Percentiles rank a stretch among this genome's conserved stretches.
These are phyloP conservation scores for Ophonus ardosiacus DNA, from an alignment of 2,888 invertebrate species.

Conservation along the genomic window DNA sequence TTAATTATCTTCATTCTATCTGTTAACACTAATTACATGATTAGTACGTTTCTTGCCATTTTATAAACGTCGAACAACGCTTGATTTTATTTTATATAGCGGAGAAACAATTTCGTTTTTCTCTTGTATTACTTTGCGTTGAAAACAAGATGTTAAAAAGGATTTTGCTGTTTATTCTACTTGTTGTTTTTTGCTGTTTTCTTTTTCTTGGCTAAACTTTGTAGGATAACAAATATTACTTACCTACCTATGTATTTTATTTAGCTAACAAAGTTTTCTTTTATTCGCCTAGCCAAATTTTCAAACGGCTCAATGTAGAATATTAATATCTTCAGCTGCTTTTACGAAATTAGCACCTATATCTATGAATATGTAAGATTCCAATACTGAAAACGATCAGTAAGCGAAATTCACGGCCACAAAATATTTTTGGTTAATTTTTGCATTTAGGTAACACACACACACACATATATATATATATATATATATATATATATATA, in stretches of 20 bases:
- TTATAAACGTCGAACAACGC: neutral
- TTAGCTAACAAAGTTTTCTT: conserved; percentile 27
- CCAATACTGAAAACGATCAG: too few relatives aligned
- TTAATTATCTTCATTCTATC: conserved; percentile 24
- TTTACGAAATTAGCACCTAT: too few relatives aligned
- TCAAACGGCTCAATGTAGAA: neutral
- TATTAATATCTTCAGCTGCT: neutral
- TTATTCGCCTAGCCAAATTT: conserved; percentile 12
- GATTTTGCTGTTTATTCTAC: conserved; percentile 36
- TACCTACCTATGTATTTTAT: conserved; percentile 27
- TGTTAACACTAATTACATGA: neutral
- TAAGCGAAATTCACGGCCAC: too few relatives aligned
- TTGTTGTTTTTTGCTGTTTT: conserved; percentile 31
- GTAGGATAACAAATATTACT: conserved; percentile 29
- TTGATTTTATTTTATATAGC: conserved; percentile 14
- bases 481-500: too few relatives aligned
- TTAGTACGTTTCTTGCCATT: neutral
- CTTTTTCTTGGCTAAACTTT: conserved; percentile 15
- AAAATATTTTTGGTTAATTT: too few relatives aligned
- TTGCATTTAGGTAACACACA: too few relatives aligned
- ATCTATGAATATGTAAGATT: too few relatives aligned
- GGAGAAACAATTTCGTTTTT: conserved; percentile 9
- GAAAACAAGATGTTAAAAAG: conserved; percentile 36
- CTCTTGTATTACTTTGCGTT: conserved; percentile 4
- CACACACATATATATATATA: too few relatives aligned